A percentile compares a stretch with the other conserved stretches of the same genome.
These are phyloP conservation scores for Pachydiplax longipennis DNA, from an alignment of 2,888 invertebrate species.

Conservation along the genomic window DNA sequence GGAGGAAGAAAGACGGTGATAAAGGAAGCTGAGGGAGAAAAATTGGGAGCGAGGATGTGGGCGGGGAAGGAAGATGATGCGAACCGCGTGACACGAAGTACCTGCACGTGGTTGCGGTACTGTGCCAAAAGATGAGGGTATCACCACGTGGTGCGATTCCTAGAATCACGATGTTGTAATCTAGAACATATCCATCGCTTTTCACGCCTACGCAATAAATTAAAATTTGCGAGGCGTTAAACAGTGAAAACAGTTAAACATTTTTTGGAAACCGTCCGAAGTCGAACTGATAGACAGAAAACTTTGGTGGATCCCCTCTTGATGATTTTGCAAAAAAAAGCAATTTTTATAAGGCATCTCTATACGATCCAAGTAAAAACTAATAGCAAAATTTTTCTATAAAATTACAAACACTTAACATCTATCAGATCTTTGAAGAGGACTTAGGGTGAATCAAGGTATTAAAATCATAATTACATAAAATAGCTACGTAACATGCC, in stretches of 20 bases:
- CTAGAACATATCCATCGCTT: not conserved
- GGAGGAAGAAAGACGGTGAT: not conserved
- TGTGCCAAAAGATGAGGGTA: not conserved
- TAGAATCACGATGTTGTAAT: not conserved
- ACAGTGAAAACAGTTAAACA: too few relatives aligned
- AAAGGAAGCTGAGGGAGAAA: constrained; percentile 1
- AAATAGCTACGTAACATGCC: too few relatives aligned
- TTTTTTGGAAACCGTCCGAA: not conserved
- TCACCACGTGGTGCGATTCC: not conserved
- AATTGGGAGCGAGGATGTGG: not conserved
- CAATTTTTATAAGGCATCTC: not conserved
- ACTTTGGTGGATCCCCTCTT: too few relatives aligned
- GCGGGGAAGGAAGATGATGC: not conserved
- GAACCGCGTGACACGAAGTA: not conserved
- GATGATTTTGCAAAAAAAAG: not conserved
- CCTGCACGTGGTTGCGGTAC: not conserved
- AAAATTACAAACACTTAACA: too few relatives aligned
- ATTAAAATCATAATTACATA: too few relatives aligned
- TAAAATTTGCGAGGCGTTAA: too few relatives aligned
- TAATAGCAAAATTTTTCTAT: too few relatives aligned
- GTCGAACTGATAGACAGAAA: too few relatives aligned
- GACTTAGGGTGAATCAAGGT: too few relatives aligned
- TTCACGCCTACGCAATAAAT: not conserved
- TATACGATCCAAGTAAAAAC: too few relatives aligned
- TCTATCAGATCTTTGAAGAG: too few relatives aligned